Evolutionary conservation across 2,888 invertebrate species (phyloP).

Genomic region (Auanema freiburgensis): DNA sequence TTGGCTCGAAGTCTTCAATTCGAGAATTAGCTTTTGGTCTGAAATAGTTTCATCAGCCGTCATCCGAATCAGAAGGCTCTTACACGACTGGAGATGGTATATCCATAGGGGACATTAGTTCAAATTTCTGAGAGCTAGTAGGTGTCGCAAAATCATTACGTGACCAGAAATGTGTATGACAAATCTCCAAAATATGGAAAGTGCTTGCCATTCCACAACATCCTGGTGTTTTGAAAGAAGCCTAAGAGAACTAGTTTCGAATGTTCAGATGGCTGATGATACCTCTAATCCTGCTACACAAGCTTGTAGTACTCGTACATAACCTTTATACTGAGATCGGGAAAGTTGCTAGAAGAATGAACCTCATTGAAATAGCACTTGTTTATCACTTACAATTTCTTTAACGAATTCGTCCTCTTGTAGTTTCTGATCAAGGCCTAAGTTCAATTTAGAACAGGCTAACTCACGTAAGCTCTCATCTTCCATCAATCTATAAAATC

Average conservation of each 20-base stretch:
- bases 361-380: too few species aligned
- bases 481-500: conserved; percentile 77
- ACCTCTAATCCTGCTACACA: conserved; percentile 83
- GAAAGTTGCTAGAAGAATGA: conserved; percentile 77
- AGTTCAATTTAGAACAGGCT: conserved; percentile 89
- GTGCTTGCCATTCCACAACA: conserved; percentile 92
- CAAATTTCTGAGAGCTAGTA: too few species aligned
- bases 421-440: conserved; percentile 86
- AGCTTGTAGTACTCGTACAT: conserved; percentile 86
- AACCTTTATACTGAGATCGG: conserved; percentile 91
- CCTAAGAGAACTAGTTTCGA: conserved; percentile 8
- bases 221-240: conserved; percentile 71
- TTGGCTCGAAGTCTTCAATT: neutral
- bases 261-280: neutral
- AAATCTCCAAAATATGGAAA: conserved; percentile 94
- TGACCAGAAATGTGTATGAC: conserved; percentile 91
- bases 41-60: neutral
- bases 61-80: too few species aligned
- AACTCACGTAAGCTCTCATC: conserved; percentile 96
- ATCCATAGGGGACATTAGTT: too few species aligned
- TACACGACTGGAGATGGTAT: too few species aligned
- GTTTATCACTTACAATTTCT: conserved; percentile 80
- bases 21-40: conserved; percentile 22
- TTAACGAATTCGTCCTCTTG: conserved; percentile 91
- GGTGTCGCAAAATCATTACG: conserved; percentile 34